These are phyloP conservation scores for Todiramphus chloris DNA, from an alignment of 2,113 vertebrate genomes.

Conservation along the genomic window DNA sequence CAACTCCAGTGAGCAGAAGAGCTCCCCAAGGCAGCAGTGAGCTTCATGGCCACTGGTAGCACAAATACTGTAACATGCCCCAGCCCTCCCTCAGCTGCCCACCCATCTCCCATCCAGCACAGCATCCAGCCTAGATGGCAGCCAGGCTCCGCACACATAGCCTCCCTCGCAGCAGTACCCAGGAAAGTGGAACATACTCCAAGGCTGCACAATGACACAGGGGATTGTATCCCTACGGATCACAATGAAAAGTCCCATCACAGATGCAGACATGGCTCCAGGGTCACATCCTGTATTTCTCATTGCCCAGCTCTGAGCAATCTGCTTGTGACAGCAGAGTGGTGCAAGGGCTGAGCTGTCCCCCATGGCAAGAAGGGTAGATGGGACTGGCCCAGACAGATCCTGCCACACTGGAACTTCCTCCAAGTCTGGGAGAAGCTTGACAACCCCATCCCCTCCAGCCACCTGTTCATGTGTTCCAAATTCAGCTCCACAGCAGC, in stretches of 20 bases:
- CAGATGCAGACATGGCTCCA: neutral
- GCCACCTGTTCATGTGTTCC: rapidly evolving
- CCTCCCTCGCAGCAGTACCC: neutral
- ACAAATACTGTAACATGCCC: neutral
- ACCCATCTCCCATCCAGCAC: rapidly evolving
- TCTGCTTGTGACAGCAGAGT: neutral
- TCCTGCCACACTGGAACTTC: neutral
- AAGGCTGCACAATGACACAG: neutral
- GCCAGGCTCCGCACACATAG: rapidly evolving
- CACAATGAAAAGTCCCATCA: neutral
- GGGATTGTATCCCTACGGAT: neutral
- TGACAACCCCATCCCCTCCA: neutral
- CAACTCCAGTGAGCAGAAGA: neutral
- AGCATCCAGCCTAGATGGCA: rapidly evolving
- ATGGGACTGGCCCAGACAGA: neutral
- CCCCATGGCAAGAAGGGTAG: neutral
- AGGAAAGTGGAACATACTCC: too few species aligned
- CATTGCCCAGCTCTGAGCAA: rapidly evolving
- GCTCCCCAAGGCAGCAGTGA: neutral
- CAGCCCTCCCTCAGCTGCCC: neutral
- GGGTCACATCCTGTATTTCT: neutral
- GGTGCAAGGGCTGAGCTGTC: neutral
- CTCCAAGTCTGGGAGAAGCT: neutral
- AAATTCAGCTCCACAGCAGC: neutral
- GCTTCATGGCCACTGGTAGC: neutral